Evolutionary conservation across 2,888 invertebrate genomes (phyloP).

Genomic region (Phanerotoma sp.): DNA sequence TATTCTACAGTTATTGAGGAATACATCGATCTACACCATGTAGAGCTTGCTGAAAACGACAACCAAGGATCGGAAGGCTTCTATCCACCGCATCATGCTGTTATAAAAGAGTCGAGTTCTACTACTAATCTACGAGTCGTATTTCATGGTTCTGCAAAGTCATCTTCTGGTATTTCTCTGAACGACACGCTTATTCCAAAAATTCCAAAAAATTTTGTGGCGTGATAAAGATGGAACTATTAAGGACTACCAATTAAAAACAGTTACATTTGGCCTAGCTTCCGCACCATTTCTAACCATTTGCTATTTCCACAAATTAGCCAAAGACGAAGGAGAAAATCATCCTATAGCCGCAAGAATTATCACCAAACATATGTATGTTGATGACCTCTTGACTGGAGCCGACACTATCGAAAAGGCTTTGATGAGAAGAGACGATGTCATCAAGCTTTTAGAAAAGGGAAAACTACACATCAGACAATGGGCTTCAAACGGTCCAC

Average conservation of each 20-base stretch:
- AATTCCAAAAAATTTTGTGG: conserved; percentile 15
- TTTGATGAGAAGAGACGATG: neutral
- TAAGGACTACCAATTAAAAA: neutral
- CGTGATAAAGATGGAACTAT: conserved; percentile 17
- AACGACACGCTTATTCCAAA: no score
- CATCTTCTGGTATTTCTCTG: conserved; percentile 21
- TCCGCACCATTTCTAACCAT: no score
- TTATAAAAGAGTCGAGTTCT: conserved; percentile 16
- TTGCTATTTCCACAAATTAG: conserved; percentile 10
- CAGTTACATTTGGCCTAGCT: no score
- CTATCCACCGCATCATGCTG: conserved; percentile 32
- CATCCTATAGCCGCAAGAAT: neutral
- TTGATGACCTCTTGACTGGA: conserved; percentile 21
- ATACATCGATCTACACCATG: conserved; percentile 18
- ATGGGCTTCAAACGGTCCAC: conserved; percentile 21
- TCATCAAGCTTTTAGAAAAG: conserved; percentile 3
- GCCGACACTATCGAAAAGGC: conserved; percentile 17
- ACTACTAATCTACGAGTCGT: conserved; percentile 20
- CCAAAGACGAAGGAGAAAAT: conserved; percentile 4
- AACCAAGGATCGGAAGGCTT: conserved; percentile 11
- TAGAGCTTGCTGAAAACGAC: neutral
- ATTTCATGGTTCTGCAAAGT: conserved; percentile 20
- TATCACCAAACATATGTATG: conserved; percentile 16
- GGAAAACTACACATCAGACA: conserved; percentile 15
- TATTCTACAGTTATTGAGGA: conserved; percentile 18